These are phyloP conservation scores for Vollenhovia emeryi DNA, from an alignment of 1,140 invertebrate genomes.

Conservation along the genomic window DNA sequence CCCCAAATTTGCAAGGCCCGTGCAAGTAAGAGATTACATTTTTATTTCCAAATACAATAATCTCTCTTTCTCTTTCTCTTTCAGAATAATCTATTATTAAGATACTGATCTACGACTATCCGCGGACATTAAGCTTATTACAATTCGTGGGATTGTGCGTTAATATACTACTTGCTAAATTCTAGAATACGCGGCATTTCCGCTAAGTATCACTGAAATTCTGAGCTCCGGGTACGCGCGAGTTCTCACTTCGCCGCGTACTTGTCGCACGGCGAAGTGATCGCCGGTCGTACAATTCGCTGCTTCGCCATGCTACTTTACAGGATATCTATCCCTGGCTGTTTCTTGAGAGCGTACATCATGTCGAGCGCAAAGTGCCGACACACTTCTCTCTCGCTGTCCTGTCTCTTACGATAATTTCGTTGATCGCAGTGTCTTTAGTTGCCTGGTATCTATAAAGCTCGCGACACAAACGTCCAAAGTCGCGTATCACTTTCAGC, in stretches of 20 bases:
- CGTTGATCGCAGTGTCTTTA: slow-evolving; percentile 72
- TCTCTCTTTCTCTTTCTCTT: slow-evolving; percentile 14
- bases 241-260: slow-evolving; percentile 35
- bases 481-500: slow-evolving; percentile 49
- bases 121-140: not conserved
- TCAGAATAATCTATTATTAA: slow-evolving; percentile 8
- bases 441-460: slow-evolving; percentile 62
- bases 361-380: slow-evolving; percentile 25
- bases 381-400: slow-evolving; percentile 26
- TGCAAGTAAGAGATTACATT: not conserved
- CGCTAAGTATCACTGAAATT: slow-evolving; percentile 3
- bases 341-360: slow-evolving; percentile 32
- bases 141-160: not conserved
- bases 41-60: not conserved
- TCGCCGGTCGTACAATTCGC: slow-evolving; percentile 44
- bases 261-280: slow-evolving; percentile 21
- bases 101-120: not conserved
- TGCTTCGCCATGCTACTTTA: slow-evolving; percentile 52
- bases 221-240: slow-evolving; percentile 6
- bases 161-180: slow-evolving; percentile 22
- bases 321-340: slow-evolving; percentile 36
- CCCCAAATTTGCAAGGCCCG: not conserved
- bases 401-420: slow-evolving; percentile 46
- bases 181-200: slow-evolving; percentile 20
- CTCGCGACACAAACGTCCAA: slow-evolving; percentile 33